Evolutionary conservation across 2,113 vertebrate genomes (phyloP).

Genomic region (Chlamydotis undulata): DNA sequence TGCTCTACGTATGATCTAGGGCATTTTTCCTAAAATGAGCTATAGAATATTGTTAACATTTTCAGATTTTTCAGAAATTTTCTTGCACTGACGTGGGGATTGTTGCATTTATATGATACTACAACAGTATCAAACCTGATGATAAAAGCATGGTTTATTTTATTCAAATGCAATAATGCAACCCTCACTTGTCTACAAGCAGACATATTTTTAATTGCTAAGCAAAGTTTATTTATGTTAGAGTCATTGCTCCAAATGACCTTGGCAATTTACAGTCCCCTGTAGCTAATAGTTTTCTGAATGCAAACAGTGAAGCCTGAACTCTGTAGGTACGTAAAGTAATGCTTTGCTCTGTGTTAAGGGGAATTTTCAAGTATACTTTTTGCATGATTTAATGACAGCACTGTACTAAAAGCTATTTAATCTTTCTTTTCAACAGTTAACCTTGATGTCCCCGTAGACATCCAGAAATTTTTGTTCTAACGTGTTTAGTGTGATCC

Average conservation of each 20-base stretch:
- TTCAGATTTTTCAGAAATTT: not conserved
- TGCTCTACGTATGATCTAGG: not conserved
- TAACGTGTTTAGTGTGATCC: not conserved
- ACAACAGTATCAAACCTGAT: not conserved
- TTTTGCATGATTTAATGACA: not conserved
- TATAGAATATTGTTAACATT: not conserved
- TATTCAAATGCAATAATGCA: not conserved
- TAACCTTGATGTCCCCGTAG: not conserved
- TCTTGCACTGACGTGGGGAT: not conserved
- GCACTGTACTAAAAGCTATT: not conserved
- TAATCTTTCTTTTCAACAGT: not conserved
- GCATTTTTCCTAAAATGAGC: not conserved
- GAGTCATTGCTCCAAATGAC: not conserved
- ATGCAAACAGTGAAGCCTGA: not conserved
- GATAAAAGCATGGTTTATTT: not conserved
- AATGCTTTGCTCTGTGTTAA: not conserved
- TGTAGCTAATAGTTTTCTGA: conserved; percentile 16
- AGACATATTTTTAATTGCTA: not conserved
- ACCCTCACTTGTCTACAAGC: not conserved
- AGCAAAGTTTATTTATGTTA: not conserved
- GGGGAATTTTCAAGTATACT: not conserved
- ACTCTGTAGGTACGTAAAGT: not conserved
- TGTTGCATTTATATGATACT: not conserved
- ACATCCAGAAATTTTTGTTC: not conserved
- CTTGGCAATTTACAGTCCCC: not conserved